A percentile compares a stretch with the other conserved stretches of the same genome.
Evolutionary conservation across 2,888 invertebrate genomes (phyloP).

Genomic region (Prostheceraeus crozeri): DNA sequence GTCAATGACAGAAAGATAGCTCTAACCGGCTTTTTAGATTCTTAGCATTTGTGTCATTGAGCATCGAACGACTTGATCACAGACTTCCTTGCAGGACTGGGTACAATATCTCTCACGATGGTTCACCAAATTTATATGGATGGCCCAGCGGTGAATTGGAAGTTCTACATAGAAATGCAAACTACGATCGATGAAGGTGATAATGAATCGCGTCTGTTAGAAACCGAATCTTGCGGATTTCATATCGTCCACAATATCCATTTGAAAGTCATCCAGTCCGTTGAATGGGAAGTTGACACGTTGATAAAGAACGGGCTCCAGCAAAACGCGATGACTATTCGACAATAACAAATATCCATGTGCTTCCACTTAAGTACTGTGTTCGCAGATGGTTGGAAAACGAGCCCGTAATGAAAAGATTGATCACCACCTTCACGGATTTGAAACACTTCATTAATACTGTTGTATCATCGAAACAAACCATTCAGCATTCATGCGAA

Average conservation of each 20-base stretch:
- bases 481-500: constrained; percentile 6
- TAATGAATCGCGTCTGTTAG: too few species aligned
- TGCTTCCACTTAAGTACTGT: constrained; percentile 1
- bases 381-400: constrained; percentile 14
- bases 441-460: constrained; percentile 8
- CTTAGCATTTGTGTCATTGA: constrained; percentile 22
- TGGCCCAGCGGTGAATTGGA: constrained; percentile 20
- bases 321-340: constrained; percentile 13
- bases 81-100: constrained; percentile 16
- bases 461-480: neutral
- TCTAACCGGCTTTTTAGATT: constrained; percentile 15
- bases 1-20: constrained; percentile 9
- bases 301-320: too few species aligned
- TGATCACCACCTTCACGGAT: neutral
- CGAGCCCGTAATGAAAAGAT: neutral
- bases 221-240: constrained; percentile 4
- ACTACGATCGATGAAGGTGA: neutral
- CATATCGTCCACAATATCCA: constrained; percentile 9
- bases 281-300: constrained; percentile 12
- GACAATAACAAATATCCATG: neutral
- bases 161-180: constrained; percentile 7
- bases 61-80: constrained; percentile 8
- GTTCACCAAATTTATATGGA: constrained; percentile 31
- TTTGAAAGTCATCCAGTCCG: constrained; percentile 1
- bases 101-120: constrained; percentile 9